phyloP scores from a whole-genome alignment of 2,797 vertebrate genomes.

The Neomorphus geoffroyi region DNA sequence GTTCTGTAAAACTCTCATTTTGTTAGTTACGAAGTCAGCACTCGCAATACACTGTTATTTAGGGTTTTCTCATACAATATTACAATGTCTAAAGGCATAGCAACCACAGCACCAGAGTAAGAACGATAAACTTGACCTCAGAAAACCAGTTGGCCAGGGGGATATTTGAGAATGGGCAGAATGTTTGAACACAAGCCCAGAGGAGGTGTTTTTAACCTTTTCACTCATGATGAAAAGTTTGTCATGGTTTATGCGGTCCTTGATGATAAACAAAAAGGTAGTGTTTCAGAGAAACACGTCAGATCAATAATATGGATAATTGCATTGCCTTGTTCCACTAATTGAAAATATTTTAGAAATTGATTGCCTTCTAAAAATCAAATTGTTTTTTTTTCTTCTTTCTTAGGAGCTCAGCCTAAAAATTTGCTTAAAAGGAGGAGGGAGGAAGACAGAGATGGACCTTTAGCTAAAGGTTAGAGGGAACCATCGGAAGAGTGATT shows the following conservation, averaged over 20 bases:
- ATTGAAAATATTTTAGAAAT: constrained; percentile 13
- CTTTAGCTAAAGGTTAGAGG: neutral
- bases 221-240: constrained; percentile 47
- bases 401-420: neutral
- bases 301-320: neutral
- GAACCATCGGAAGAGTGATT: neutral
- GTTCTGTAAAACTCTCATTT: neutral
- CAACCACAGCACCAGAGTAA: neutral
- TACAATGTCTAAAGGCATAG: neutral
- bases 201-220: constrained; percentile 31
- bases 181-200: neutral
- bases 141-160: neutral
- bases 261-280: neutral
- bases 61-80: neutral
- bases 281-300: neutral
- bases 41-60: neutral
- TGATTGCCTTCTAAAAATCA: neutral
- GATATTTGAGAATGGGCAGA: neutral
- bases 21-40: neutral
- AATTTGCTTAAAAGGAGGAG: neutral
- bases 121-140: neutral
- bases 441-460: neutral
- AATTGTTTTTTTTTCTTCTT: neutral
- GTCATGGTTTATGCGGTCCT: neutral
- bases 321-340: neutral